Conservation (phyloP, 2,797 vertebrate species). For the Arctocebus calabarensis region DNA sequence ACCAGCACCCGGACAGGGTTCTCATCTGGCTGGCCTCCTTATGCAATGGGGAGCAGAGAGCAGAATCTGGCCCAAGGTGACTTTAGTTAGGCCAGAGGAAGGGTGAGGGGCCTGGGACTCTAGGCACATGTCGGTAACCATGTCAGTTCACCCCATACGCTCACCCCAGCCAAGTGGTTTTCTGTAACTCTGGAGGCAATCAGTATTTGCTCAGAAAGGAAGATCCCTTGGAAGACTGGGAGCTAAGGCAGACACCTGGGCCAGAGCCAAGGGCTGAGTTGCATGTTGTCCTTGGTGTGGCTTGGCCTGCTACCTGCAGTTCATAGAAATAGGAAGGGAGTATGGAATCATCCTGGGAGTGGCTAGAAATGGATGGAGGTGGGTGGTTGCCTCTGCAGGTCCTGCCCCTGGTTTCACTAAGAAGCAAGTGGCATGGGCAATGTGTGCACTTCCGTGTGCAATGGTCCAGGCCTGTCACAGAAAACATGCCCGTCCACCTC, state of each 20-base stretch:
- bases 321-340: too few species aligned
- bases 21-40: neutral
- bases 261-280: neutral
- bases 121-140: accelerated
- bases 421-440: neutral
- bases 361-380: accelerated
- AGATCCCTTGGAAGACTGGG: neutral
- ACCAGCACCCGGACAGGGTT: neutral
- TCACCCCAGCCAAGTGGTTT: neutral
- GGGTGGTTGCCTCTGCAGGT: too few species aligned
- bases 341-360: neutral
- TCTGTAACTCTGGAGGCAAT: neutral
- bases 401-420: too few species aligned
- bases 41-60: neutral
- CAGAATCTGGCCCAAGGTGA: too few species aligned
- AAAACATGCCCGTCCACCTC: neutral
- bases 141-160: neutral
- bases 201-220: neutral
- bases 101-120: accelerated
- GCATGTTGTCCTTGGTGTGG: neutral
- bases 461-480: neutral
- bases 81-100: neutral
- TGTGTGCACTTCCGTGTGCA: neutral
- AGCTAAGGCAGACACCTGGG: neutral
- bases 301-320: neutral